Evolutionary conservation across 1,140 invertebrate genomes (phyloP), one percentile per base, ranked within the genome.

Genomic region (Andrena cerasifolii): DNA sequence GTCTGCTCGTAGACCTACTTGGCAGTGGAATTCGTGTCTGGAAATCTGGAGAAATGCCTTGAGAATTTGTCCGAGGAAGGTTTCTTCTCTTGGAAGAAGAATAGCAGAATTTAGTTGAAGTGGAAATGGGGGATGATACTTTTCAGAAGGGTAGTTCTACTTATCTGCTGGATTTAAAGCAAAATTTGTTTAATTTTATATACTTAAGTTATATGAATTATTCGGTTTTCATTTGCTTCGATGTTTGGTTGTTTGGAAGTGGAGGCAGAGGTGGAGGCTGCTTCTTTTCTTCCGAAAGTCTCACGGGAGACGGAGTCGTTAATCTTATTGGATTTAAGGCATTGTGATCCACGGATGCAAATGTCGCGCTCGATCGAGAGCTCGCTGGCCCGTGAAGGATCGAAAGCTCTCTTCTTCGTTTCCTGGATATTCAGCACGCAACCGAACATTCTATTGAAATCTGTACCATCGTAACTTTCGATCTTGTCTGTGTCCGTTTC

Each of bases 321-420:
- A 82, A 82, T 82, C 80, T 74, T 63, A 65, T 73, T 75, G 68
- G 51, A 79, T 75, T 79, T 78, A 56, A 79, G 62, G 47, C 28
- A 73, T 79, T 79, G 68, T 74, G 72, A 81, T 79, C 54, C 40
- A 43, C 45, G 40, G 36, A 28, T 16, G 58, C n/a, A 21, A 40
- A 66, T 78, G 67, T 80, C 61, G 68, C 66, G 26, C 36, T 58
- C 40, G 67, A 70, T 70, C 54, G 67, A 54, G 31, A 54, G 74
- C 59, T 72, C 58, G 70, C 16, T 78, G 24, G 74, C 61, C 62
- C 75, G 62, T 73, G 63, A 73, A 79, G 59, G 75, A 28, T 72
- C 67, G 47, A 79, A 81, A 79, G 77, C 80, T 72, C 56, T 43
- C 26, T 40, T 79, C 49, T 58, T 63, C 47, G 54, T 79, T 79